Conservation (phyloP, 1,140 invertebrate species). For the Conus betulinus region DNA sequence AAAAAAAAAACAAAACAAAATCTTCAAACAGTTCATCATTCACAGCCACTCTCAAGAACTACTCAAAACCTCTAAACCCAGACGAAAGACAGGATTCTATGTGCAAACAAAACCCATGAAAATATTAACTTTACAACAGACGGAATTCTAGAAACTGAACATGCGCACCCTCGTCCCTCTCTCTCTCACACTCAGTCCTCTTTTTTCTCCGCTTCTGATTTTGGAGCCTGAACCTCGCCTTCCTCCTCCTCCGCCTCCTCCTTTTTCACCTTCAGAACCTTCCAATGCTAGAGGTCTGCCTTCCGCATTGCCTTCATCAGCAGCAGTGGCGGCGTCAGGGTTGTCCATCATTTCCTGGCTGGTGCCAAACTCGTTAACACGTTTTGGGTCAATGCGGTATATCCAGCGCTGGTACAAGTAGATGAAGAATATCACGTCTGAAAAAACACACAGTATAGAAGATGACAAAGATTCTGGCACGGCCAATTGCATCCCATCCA, state of each 20-base stretch:
- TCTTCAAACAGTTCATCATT: not conserved
- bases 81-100: not conserved
- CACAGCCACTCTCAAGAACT: not conserved
- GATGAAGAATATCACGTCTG: constrained; percentile 98
- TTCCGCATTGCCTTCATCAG: constrained; percentile 48
- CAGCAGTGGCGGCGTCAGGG: constrained; percentile 36
- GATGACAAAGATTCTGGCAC: not conserved
- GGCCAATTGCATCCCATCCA: not conserved
- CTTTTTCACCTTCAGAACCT: constrained; percentile 32
- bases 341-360: constrained; percentile 77
- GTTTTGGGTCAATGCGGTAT: constrained; percentile 94
- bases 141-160: not conserved
- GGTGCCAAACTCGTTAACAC: constrained; percentile 97
- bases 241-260: constrained; percentile 29
- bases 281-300: constrained; percentile 21
- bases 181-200: constrained; percentile 58
- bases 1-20: no score
- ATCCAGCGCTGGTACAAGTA: constrained; percentile 99
- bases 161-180: no score
- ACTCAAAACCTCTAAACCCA: not conserved
- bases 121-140: not conserved
- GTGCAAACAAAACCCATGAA: not conserved
- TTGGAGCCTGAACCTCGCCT: constrained; percentile 48
- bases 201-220: constrained; percentile 72
- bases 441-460: constrained; percentile 67